These are phyloP conservation scores for Melanocharis versteri DNA, from an alignment of 2,113 vertebrate species.

Conservation along the genomic window DNA sequence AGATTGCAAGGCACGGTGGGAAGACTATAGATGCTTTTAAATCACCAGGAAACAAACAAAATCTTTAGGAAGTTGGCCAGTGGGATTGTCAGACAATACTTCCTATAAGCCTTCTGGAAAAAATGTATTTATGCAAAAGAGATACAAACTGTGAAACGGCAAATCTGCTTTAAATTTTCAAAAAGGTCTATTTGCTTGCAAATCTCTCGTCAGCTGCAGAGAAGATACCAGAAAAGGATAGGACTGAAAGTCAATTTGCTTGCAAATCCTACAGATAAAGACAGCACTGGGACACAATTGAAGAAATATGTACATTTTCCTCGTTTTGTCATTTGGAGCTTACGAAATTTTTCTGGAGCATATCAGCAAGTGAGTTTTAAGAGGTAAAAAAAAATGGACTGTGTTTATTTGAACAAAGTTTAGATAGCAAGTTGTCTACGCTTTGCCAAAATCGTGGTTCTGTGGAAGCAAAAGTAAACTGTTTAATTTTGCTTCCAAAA, in stretches of 20 bases:
- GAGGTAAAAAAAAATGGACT: neutral
- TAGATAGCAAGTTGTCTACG: neutral
- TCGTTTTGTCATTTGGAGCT: neutral
- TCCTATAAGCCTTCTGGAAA: neutral
- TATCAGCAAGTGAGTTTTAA: slow-evolving; percentile 1
- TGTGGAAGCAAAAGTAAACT: slow-evolving; percentile 28
- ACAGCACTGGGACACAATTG: neutral
- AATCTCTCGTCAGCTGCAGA: slow-evolving; percentile 28
- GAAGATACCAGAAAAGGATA: slow-evolving; percentile 13
- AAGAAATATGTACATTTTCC: neutral
- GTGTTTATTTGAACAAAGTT: slow-evolving; percentile 6
- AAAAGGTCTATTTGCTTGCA: slow-evolving; percentile 45
- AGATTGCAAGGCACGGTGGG: neutral
- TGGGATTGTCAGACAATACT: neutral
- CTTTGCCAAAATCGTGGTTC: neutral
- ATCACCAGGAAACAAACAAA: neutral
- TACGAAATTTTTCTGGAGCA: neutral
- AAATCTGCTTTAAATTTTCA: slow-evolving; percentile 37
- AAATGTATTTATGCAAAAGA: slow-evolving; percentile 31
- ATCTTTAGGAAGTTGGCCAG: neutral
- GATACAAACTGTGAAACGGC: neutral
- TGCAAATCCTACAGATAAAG: slow-evolving; percentile 42
- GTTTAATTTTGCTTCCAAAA: slow-evolving; percentile 2
- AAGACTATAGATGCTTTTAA: neutral
- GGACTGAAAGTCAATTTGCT: slow-evolving; percentile 44